A percentile compares a stretch with the other conserved stretches of the same genome.
Evolutionary conservation across 53 echinoderm and acorn worm species (phyloP).

Genomic region (Holothuria scabra): DNA sequence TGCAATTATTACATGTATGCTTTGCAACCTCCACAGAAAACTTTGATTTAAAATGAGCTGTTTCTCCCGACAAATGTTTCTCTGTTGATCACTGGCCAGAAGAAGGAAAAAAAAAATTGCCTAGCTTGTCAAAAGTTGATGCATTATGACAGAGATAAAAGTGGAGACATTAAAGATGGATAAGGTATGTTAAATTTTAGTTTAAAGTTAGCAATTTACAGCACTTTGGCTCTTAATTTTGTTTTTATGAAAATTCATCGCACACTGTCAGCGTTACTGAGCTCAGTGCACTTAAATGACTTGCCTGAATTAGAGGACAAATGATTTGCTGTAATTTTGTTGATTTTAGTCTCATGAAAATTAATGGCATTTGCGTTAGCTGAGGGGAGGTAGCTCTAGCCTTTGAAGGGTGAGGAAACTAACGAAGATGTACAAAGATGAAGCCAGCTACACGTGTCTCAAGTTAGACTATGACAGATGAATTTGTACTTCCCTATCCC

Average conservation of each 20-base stretch:
- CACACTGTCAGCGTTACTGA: slow-evolving; percentile 42
- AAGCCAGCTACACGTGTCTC: too few species aligned
- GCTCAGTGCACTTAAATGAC: slow-evolving; percentile 37
- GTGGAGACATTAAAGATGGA: slow-evolving; percentile 26
- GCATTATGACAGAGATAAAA: slow-evolving; percentile 42
- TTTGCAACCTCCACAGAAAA: slow-evolving; percentile 28
- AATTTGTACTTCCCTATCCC: too few species aligned
- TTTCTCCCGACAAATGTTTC: slow-evolving; percentile 35
- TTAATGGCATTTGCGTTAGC: slow-evolving; percentile 3
- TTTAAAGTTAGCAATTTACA: slow-evolving; percentile 44
- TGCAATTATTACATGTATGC: slow-evolving; percentile 46
- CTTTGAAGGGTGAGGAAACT: too few species aligned
- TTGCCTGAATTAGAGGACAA: slow-evolving; percentile 19
- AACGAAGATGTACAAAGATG: too few species aligned
- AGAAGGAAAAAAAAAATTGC: slow-evolving; percentile 28
- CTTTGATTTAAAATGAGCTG: slow-evolving; percentile 38
- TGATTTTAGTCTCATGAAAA: slow-evolving; percentile 29
- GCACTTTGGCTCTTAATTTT: slow-evolving; percentile 44
- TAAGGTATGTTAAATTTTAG: slow-evolving; percentile 37
- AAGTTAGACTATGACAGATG: too few species aligned
- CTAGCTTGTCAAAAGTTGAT: slow-evolving; percentile 46
- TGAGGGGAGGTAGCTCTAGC: too few species aligned
- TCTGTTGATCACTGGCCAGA: slow-evolving; percentile 15
- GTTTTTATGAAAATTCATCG: slow-evolving; percentile 47
- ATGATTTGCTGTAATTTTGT: slow-evolving; percentile 37